phyloP scores from a whole-genome alignment of 2,888 invertebrate species.

The Punctoribates punctum region DNA sequence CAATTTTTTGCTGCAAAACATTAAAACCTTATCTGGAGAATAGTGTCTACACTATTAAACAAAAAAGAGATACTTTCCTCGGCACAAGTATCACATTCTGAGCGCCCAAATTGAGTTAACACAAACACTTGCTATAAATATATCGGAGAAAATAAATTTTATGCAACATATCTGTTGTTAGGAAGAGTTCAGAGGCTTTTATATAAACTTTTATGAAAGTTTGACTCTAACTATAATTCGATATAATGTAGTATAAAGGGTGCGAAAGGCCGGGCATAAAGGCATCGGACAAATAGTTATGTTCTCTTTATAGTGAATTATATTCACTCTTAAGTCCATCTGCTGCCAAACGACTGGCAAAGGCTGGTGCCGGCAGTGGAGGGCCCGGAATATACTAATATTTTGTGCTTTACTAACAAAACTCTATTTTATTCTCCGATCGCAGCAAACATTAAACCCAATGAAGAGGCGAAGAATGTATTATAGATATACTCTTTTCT shows the following conservation, averaged over 20 bases:
- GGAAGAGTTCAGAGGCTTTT: too few relatives aligned
- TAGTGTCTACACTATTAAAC: neutral
- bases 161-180: neutral
- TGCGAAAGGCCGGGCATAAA: neutral
- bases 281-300: constrained; percentile 24
- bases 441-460: constrained; percentile 29
- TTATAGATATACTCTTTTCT: constrained; percentile 18
- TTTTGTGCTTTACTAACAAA: constrained; percentile 26
- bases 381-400: neutral
- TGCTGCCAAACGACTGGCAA: neutral
- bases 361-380: neutral
- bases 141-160: neutral
- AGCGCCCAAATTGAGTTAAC: neutral
- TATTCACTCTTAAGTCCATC: constrained; percentile 32
- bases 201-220: constrained; percentile 3
- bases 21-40: neutral
- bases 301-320: constrained; percentile 15
- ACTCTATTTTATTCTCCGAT: constrained; percentile 10
- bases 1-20: neutral
- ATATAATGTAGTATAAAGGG: constrained; percentile 22
- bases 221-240: constrained; percentile 1
- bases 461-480: constrained; percentile 1
- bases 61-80: constrained; percentile 5
- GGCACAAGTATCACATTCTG: neutral
- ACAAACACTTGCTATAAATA: neutral